Conservation (phyloP, 1,140 invertebrate species). For the Tribolium castaneum region DNA sequence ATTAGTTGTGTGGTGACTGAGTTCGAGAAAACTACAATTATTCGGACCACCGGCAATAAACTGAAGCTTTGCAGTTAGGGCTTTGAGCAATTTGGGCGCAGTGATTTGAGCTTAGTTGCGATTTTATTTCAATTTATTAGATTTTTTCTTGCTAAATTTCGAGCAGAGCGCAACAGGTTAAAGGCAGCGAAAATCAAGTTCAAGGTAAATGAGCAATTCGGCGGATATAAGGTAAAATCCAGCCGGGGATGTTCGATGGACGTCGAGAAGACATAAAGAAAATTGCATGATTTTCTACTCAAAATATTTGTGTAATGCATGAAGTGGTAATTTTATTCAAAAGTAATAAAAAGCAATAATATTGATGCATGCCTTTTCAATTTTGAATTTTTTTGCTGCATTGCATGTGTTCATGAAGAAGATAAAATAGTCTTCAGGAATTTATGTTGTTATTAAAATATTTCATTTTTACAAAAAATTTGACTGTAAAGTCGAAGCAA, state of each 20-base stretch:
- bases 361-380: too few relatives aligned
- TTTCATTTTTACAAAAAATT: too few relatives aligned
- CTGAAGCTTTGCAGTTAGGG: neutral
- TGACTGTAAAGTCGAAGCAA: too few relatives aligned
- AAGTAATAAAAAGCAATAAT: neutral
- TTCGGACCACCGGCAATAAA: neutral
- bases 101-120: neutral
- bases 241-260: neutral
- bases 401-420: too few relatives aligned
- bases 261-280: neutral
- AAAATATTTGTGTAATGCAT: neutral
- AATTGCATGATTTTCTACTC: neutral
- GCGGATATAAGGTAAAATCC: neutral
- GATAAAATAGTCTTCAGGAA: too few relatives aligned
- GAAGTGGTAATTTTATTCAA: neutral
- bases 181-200: constrained; percentile 55
- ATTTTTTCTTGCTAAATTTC: neutral
- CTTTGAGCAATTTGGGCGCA: neutral
- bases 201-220: constrained; percentile 56
- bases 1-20: constrained; percentile 56
- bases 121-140: neutral
- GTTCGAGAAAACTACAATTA: constrained; percentile 34
- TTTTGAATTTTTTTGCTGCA: too few relatives aligned
- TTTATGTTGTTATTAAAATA: too few relatives aligned
- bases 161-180: constrained; percentile 39